Evolutionary conservation across 2,888 invertebrate species (phyloP).

Genomic region (Oxyscelio sp.): DNA sequence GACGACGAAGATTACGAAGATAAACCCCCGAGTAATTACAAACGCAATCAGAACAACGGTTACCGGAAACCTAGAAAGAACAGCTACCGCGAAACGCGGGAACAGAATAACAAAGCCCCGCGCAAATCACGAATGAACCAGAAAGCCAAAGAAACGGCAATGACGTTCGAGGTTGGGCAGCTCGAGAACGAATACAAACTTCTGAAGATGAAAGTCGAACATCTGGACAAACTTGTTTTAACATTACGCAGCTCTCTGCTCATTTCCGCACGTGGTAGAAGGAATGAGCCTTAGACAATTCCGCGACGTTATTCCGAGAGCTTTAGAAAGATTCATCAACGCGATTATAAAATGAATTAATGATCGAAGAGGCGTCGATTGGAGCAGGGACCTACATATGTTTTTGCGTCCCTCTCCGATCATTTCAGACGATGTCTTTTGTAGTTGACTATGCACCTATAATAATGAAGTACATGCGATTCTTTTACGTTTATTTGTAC

Average conservation of each 20-base stretch:
- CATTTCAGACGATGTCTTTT: conserved; percentile 36
- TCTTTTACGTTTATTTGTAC: too few relatives aligned
- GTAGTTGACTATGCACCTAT: too few relatives aligned
- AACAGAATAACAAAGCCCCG: conserved; percentile 94
- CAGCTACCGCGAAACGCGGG: conserved; percentile 92
- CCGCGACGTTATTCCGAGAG: too few relatives aligned
- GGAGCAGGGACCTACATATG: conserved; percentile 60
- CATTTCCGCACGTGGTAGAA: conserved; percentile 90
- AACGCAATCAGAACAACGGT: conserved; percentile 11
- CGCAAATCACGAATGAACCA: conserved; percentile 93
- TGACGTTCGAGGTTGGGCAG: conserved; percentile 89
- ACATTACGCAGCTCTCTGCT: conserved; percentile 91
- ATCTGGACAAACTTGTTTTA: conserved; percentile 92
- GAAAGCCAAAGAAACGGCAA: conserved; percentile 90
- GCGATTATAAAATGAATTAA: neutral
- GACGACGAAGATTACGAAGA: conserved; percentile 47
- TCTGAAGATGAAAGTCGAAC: conserved; percentile 91
- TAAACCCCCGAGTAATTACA: conserved; percentile 26
- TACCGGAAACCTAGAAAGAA: conserved; percentile 56
- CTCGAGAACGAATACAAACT: conserved; percentile 91
- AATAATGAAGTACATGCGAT: too few relatives aligned
- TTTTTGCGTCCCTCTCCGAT: conserved; percentile 51
- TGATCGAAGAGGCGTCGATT: conserved; percentile 34
- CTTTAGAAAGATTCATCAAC: too few relatives aligned
- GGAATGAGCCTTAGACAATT: too few relatives aligned